A percentile compares a stretch with the other conserved stretches of the same genome.
Conservation (phyloP, 2,797 vertebrate species). For the Apodemus agrarius region DNA sequence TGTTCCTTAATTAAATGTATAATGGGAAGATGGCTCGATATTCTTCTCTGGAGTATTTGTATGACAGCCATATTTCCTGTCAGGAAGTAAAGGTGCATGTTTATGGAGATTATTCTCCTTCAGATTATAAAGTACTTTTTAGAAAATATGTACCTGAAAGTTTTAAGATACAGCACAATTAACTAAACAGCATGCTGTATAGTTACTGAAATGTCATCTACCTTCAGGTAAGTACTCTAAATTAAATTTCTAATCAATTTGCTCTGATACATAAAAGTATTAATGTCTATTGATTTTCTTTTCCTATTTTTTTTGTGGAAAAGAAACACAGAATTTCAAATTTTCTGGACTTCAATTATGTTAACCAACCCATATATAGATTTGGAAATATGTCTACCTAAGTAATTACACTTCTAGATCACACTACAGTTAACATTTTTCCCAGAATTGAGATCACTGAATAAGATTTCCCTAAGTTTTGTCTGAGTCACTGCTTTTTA, state of each 20-base stretch:
- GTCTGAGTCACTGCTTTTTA: background rate
- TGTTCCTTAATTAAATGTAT: background rate
- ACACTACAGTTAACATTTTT: conserved; percentile 37
- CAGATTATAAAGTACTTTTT: background rate
- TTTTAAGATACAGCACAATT: conserved; percentile 3
- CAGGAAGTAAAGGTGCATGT: background rate
- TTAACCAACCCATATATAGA: conserved; percentile 7
- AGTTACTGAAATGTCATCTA: conserved; percentile 42
- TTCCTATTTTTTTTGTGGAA: background rate
- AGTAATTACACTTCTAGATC: conserved; percentile 50
- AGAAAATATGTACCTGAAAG: conserved; percentile 21
- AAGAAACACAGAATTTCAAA: conserved; percentile 14
- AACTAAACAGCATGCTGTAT: background rate
- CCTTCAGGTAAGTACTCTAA: background rate
- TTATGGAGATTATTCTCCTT: background rate
- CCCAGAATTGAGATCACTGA: background rate
- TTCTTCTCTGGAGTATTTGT: background rate
- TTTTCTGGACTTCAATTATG: background rate
- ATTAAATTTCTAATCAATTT: conserved; percentile 55
- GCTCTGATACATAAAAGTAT: background rate
- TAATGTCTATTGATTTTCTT: background rate
- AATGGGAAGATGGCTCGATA: background rate
- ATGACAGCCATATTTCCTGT: background rate
- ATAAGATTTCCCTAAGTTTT: background rate
- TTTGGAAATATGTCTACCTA: conserved; percentile 36